Evolutionary conservation across 2,113 vertebrate species (phyloP), one percentile per base, ranked within the genome.

Genomic region (Varanus komodoensis): DNA sequence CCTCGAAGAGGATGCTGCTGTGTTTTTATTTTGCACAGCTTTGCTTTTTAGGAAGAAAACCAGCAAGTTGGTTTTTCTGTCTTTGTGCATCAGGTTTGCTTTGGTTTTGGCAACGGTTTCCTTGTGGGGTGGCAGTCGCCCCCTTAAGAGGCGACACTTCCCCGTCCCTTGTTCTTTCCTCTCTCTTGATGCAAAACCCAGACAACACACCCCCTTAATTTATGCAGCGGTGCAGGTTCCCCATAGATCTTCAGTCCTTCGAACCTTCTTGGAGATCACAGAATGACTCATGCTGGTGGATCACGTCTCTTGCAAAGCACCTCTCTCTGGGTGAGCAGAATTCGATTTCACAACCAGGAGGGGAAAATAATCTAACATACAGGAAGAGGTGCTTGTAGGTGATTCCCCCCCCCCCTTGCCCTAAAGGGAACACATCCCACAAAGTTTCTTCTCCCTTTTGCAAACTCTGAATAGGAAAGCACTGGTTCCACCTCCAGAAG

Each of bases 351-450:
- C 25, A 54, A 52, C 57, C 34, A 6, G 61, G 1, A 12, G 2
- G 64, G 38, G 7, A 2, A 8, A 34, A 38, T 7, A 29, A 44
- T 52, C 77, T 52, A 44, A 5, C 44, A 34, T 80, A 75, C 69
- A 57, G n/a, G 50, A 82, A 82, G 2, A 44, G 50, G 74, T 82
- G 79, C 50, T 25, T 34, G 8, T 14, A 50, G 11, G n/a, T 67
- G 50, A 7, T 25, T 6, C 68, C 90, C 86, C 81, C 75, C 74
- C 90, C 88, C 54, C 73, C 77, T 44, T 71, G 69, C 69, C 90
- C 88, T 88, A 75, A 77, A 71, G 69, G 8, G 12, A 57, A 32
- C 23, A 11, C 79, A 25, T 17, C 61, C n/a, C 29, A 8, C 90
- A 71, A 81, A 83, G 57, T 77, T 73, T 23, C 57, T 52, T 6